Percentiles rank a stretch among this genome's conserved stretches.
Evolutionary conservation across 2,888 invertebrate genomes (phyloP).

Genomic region (Lasioglossum marginatum): DNA sequence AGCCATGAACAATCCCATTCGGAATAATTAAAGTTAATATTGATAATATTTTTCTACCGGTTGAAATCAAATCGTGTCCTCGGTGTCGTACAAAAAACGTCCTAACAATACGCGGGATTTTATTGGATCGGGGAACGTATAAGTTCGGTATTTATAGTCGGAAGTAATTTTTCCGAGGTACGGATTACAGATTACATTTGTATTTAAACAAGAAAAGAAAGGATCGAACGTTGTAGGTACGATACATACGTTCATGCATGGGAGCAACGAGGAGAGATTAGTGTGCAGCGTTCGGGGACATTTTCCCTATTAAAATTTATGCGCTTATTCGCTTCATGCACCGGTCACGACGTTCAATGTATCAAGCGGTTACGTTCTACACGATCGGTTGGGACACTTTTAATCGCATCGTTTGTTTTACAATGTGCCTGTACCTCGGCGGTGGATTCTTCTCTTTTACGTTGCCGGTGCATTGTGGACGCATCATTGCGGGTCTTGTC

Average conservation of each 20-base stretch:
- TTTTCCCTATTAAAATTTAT: constrained; percentile 55
- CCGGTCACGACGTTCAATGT: constrained; percentile 20
- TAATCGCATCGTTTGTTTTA: constrained; percentile 43
- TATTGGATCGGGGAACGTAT: not conserved
- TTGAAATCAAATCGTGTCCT: not conserved
- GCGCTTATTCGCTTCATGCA: constrained; percentile 41
- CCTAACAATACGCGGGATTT: not conserved
- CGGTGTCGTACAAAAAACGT: not conserved
- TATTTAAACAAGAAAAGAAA: not conserved
- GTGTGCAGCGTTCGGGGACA: constrained; percentile 23
- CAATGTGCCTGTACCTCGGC: constrained; percentile 3
- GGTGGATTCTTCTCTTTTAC: not conserved
- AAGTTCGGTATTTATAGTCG: not conserved
- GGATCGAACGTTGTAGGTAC: not conserved
- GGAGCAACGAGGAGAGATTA: constrained; percentile 10
- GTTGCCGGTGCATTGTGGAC: not conserved
- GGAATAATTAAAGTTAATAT: not conserved
- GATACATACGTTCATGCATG: not conserved
- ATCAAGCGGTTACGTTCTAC: constrained; percentile 27
- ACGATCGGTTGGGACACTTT: constrained; percentile 43
- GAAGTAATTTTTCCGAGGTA: not conserved
- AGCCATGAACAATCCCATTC: not conserved
- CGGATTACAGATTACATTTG: not conserved
- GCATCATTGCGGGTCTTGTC: not conserved
- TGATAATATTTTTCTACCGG: not conserved